Evolutionary conservation across 2,888 invertebrate species (phyloP).

Genomic region (Abscondita cerata): DNA sequence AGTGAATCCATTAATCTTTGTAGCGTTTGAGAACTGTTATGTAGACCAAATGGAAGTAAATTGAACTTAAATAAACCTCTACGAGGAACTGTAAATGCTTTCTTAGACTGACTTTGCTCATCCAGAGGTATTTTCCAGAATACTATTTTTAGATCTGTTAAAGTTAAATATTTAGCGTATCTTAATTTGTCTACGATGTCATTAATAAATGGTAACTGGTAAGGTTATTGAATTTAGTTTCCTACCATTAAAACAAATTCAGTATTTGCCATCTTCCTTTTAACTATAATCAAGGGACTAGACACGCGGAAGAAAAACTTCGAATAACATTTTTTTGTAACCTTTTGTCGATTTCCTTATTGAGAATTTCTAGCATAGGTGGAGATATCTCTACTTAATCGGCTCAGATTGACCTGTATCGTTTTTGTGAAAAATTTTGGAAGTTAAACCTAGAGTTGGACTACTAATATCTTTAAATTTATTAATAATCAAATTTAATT

Average conservation of each 20-base stretch:
- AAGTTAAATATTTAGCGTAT: neutral
- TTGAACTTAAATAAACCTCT: slow-evolving; percentile 36
- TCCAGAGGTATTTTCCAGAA: slow-evolving; percentile 23
- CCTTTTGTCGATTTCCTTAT: slow-evolving; percentile 23
- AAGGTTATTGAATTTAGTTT: slow-evolving; percentile 36
- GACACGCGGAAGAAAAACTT: slow-evolving; percentile 38
- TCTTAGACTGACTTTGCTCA: slow-evolving; percentile 19
- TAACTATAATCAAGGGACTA: slow-evolving; percentile 40
- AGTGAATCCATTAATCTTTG: slow-evolving; percentile 8
- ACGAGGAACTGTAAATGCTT: slow-evolving; percentile 36
- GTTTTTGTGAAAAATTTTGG: neutral
- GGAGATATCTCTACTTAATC: slow-evolving; percentile 37
- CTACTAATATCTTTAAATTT: slow-evolving; percentile 8
- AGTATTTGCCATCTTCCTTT: slow-evolving; percentile 37
- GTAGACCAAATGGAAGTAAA: neutral
- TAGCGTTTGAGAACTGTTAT: neutral
- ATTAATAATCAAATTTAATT: neutral
- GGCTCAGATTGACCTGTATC: slow-evolving; percentile 31
- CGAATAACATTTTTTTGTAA: neutral
- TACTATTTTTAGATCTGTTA: neutral
- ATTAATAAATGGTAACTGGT: too few species aligned
- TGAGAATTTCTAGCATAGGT: slow-evolving; percentile 7
- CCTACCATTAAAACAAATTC: slow-evolving; percentile 43
- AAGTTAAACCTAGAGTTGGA: neutral
- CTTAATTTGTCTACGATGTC: neutral